A percentile compares a stretch with the other conserved stretches of the same genome.
These are phyloP conservation scores for Brotula barbata DNA, from an alignment of 2,797 vertebrate species.

Conservation along the genomic window DNA sequence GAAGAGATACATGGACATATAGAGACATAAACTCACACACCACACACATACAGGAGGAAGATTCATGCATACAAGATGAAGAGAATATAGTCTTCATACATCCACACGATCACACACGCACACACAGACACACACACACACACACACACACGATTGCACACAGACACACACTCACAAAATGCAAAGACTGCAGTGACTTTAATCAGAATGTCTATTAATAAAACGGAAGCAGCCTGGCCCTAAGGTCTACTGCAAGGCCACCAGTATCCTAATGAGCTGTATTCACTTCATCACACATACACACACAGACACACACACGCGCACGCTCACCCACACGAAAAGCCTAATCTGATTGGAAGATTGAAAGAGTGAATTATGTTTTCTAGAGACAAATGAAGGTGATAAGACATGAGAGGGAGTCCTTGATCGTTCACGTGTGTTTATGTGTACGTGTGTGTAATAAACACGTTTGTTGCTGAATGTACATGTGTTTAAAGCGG, in stretches of 20 bases:
- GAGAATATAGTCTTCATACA: background rate
- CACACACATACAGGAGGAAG: background rate
- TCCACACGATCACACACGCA: slow-evolving; percentile 4
- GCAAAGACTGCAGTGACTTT: slow-evolving; percentile 16
- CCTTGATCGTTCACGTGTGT: slow-evolving; percentile 20
- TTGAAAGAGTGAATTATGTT: slow-evolving; percentile 28
- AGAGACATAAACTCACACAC: background rate
- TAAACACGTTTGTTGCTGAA: background rate
- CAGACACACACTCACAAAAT: slow-evolving; percentile 1
- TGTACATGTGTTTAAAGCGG: background rate
- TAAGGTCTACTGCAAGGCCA: slow-evolving; percentile 47
- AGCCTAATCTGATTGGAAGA: slow-evolving; percentile 23
- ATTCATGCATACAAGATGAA: background rate
- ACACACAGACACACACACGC: slow-evolving; percentile 21
- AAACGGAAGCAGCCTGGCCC: slow-evolving; percentile 27
- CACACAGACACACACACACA: slow-evolving; percentile 2
- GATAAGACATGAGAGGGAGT: slow-evolving; percentile 22
- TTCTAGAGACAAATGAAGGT: slow-evolving; percentile 31
- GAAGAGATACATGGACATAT: background rate
- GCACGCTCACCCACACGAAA: slow-evolving; percentile 15
- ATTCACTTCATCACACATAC: slow-evolving; percentile 3
- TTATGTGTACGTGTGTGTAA: slow-evolving; percentile 8
- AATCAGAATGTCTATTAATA: slow-evolving; percentile 61
- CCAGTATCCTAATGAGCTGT: slow-evolving; percentile 52
- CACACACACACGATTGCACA: slow-evolving; percentile 12